Conservation (phyloP, 1,140 invertebrate species). For the Bombyx mandarina region DNA sequence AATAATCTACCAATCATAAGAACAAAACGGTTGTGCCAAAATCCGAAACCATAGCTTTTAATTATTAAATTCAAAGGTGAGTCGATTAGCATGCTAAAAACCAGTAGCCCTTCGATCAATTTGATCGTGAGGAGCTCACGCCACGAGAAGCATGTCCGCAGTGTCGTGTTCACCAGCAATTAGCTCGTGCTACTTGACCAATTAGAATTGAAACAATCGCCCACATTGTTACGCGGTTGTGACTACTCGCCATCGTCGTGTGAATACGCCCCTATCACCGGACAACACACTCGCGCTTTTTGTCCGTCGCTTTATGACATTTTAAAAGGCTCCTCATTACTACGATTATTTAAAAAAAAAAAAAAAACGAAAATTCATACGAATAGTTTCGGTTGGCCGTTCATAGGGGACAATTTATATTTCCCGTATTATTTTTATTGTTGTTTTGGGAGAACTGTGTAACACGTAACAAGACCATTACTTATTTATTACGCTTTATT, state of each 20-base stretch:
- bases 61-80: too few relatives aligned
- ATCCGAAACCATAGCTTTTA: too few relatives aligned
- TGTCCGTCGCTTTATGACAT: constrained; percentile 51
- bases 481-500: constrained; percentile 31
- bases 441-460: constrained; percentile 37
- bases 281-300: constrained; percentile 35
- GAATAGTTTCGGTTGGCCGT: constrained; percentile 21
- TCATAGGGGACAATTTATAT: constrained; percentile 63
- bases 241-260: constrained; percentile 9
- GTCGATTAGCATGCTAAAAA: too few relatives aligned
- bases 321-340: constrained; percentile 61
- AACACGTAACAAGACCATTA: constrained; percentile 39
- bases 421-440: constrained; percentile 45
- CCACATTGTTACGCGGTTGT: constrained; percentile 34
- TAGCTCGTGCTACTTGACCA: constrained; percentile 62
- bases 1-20: too few relatives aligned
- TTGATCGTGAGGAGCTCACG: not conserved
- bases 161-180: constrained; percentile 54
- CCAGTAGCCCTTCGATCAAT: too few relatives aligned
- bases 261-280: constrained; percentile 64
- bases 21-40: too few relatives aligned
- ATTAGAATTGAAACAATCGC: constrained; percentile 66
- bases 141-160: constrained; percentile 6
- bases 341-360: constrained; percentile 50
- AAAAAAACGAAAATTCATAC: constrained; percentile 29